Evolutionary conservation across 2,888 invertebrate species (phyloP).

Genomic region (Erebia palarica): DNA sequence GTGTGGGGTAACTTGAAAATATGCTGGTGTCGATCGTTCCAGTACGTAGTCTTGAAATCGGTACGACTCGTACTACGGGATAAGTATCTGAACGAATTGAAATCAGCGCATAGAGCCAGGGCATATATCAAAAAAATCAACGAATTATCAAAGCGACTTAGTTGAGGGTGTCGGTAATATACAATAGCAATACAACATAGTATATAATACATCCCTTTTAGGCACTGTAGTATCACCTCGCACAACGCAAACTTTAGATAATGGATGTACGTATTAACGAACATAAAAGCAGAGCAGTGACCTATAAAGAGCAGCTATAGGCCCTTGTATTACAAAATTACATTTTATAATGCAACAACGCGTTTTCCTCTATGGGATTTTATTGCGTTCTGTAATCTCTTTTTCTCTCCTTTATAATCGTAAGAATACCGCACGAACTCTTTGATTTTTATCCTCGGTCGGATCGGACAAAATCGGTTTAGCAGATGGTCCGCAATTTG

Average conservation of each 20-base stretch:
- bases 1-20: too few species aligned
- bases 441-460: too few species aligned
- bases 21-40: too few species aligned
- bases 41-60: too few species aligned
- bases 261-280: not conserved
- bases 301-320: conserved; percentile 2
- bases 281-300: not conserved
- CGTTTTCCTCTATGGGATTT: not conserved
- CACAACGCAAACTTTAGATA: conserved; percentile 1
- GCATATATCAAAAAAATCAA: not conserved
- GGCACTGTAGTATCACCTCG: not conserved
- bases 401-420: not conserved
- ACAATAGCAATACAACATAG: not conserved
- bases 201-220: not conserved
- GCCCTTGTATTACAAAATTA: not conserved
- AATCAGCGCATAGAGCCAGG: too few species aligned
- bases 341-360: not conserved
- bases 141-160: not conserved
- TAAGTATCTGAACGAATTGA: too few species aligned
- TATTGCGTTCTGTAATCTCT: not conserved
- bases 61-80: too few species aligned
- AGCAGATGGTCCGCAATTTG: too few species aligned
- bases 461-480: too few species aligned
- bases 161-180: not conserved
- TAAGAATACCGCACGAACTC: not conserved